Evolutionary conservation across 2,113 vertebrate species (phyloP), one percentile per base, ranked within the genome.

Genomic region (Otolemur garnettii): DNA sequence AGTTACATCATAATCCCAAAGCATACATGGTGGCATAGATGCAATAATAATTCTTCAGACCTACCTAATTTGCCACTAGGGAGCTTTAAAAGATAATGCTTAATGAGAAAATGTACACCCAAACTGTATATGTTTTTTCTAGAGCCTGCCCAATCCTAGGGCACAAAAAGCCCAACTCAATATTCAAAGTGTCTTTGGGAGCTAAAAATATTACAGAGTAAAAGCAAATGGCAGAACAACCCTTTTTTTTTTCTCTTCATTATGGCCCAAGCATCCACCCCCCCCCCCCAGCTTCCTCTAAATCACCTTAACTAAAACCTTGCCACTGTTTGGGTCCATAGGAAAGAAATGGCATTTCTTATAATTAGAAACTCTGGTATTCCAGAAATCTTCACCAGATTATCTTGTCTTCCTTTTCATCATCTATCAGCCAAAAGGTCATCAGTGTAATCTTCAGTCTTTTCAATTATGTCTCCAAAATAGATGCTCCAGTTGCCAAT

Each of bases 61-160:
- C 7, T 93, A 38, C 66, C 66, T 98, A 95, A 97, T 98, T 97
- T 97, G 86, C 64, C 96, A 92, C 66, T 5, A 93, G 92, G 97
- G 96, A 93, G 57, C 59, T 92, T 85, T 77, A 53, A 83, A 91
- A 94, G 80, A 92, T 93, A 97, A 90, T 50, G 57, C 64, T 80
- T 97, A 96, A 97, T 92, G 95, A 98, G 94, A 78, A 95, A 86
- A 93, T 64, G 59, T 82, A 96, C 57, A 97, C 13, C 30, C 14
- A 90, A 66, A 88, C 55, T 59, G 18, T 71, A 71, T 86, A 42
- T 59, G 55, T 96, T 89, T 35, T 81, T 98, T 91, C 88, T 92
- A 93, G 60, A 87, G 68, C 78, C 87, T 93, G 10, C 45, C 57
- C 45, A 78, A 14, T 79, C 69, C 81, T 72, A 95, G 68, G 78